These are phyloP conservation scores for Styela clava DNA, from an alignment of 23 tunicate species.

Conservation along the genomic window DNA sequence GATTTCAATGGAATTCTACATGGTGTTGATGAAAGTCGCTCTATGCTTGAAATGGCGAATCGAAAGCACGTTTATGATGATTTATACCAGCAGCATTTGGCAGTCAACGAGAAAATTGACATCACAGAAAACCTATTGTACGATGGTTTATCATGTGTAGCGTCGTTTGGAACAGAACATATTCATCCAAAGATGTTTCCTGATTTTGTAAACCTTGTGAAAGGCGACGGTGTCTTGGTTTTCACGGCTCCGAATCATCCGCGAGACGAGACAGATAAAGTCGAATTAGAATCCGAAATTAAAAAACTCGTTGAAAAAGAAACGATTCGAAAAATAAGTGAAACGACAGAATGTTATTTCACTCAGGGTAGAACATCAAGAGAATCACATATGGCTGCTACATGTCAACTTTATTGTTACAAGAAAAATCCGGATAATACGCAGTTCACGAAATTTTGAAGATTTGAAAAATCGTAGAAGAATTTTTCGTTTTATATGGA, in stretches of 20 bases:
- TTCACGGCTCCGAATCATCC: conserved; percentile 22
- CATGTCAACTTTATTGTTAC: conserved; percentile 28
- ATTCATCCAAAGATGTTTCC: conserved; percentile 22
- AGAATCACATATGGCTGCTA: neutral
- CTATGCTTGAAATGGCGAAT: conserved; percentile 15
- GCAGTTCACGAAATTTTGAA: neutral
- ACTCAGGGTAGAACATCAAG: neutral
- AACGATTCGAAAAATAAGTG: conserved; percentile 7
- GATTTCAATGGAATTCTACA: conserved; percentile 26
- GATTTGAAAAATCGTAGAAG: neutral
- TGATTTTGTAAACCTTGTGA: neutral
- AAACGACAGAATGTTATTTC: conserved; percentile 14
- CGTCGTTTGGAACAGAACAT: conserved; percentile 17
- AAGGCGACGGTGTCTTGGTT: conserved; percentile 21
- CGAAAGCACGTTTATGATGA: conserved; percentile 22
- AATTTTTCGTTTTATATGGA: too few species aligned
- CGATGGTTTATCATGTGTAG: conserved; percentile 18
- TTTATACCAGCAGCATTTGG: conserved; percentile 12
- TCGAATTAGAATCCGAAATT: neutral
- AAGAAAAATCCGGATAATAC: conserved; percentile 2
- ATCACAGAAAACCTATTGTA: conserved; percentile 12
- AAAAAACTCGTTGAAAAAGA: neutral
- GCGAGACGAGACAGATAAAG: neutral
- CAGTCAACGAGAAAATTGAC: conserved; percentile 1
- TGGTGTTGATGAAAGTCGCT: conserved; percentile 9